Evolutionary conservation across 2,888 invertebrate species (phyloP), one percentile per base, ranked within the genome.

Genomic region (Acronicta psi): DNA sequence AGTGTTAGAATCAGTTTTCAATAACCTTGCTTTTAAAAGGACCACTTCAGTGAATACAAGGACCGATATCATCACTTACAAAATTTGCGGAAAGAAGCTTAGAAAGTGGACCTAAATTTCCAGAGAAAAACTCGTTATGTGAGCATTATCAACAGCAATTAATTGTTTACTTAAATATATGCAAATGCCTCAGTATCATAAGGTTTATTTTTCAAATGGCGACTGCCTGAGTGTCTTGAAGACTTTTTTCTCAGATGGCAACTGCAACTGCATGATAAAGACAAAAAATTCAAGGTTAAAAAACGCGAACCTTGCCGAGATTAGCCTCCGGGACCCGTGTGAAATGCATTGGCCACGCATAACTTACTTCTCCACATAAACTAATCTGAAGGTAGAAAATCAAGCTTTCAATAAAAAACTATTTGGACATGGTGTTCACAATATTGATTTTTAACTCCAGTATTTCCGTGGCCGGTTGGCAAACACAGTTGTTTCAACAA

Each of bases 361-460:
- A 57, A 56, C 67, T 59, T 29, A 67, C 52, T 62, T 71, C 61
- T 60, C 71, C 44, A 71, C 37, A 68, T 57, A 59, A 69, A 73
- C 49, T 62, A 47, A 62, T 57, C 54, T 14, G 25, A 43, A 43
- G 45, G 31, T 45, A 58, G 37, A 72, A 67, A 72, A 64, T 69
- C 75, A 66, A 67, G 51, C 34, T 55, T 50, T 52, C 23, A 52
- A 69, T 68, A 78, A 77, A 73, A 78, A 78, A 67, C 62, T 40
- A 47, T 59, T 75, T 75, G 65, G 71, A 18, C 56, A 75, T 70
- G 79, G 73, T 63, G 57, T 61, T 64, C 63, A 78, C 69, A 69
- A 68, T 69, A 61, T 77, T 77, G 69, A 64, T 66, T 77, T 71
- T 65, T 49, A 68, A 68, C 56, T 63, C 38, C n/a, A 53, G 36